Evolutionary conservation across 1,140 invertebrate genomes (phyloP), one percentile per base, ranked within the genome.

Genomic region (Steinernema khuongi): DNA sequence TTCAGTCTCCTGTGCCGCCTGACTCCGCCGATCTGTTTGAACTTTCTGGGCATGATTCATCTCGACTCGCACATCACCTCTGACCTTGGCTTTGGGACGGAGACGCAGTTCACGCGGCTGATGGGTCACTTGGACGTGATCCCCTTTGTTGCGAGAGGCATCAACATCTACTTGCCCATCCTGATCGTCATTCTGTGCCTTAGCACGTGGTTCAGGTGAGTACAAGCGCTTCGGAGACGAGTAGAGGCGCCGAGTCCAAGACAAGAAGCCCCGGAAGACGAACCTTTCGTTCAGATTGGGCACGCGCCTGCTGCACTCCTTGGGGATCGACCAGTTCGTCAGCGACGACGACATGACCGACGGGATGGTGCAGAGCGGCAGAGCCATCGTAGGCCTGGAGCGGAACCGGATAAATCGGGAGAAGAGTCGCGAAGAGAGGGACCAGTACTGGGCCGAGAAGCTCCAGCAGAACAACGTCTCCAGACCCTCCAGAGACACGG

Each of bases 61-160:
- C 92, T 99, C 90, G 96, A 99, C 86, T 96, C 93, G 28, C 94
- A 98, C 83, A 91, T 98, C 36, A 95, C 95, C 43, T 91, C 93
- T 79, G 90, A 90, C 67, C 89, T 89, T 43, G 73, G 79, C 69
- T 78, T 78, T 29, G 82, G 82, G 17, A 77, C 85, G 4, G 83
- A 84, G 72, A 84, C 83, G 1, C 83, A 84, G 70, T 84, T 84
- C 73, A 84, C 83, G n/a, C 85, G 95, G 92, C 92, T 99, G 75
- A 99, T 99, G 96, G 96, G 96, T 26, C 96, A 98, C 84, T 94
- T 99, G 94, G 95, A 99, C 88, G 93, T 99, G 0, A 91, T 99
- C 71, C 91, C 93, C 11, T 93, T 99, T 71, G 93, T 99, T 75
- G 94, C 94, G 1, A 92, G 97, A 87, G 96, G 96, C 26, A 98